Evolutionary conservation across 2,888 invertebrate genomes (phyloP).

Genomic region (Pheosia tremula): DNA sequence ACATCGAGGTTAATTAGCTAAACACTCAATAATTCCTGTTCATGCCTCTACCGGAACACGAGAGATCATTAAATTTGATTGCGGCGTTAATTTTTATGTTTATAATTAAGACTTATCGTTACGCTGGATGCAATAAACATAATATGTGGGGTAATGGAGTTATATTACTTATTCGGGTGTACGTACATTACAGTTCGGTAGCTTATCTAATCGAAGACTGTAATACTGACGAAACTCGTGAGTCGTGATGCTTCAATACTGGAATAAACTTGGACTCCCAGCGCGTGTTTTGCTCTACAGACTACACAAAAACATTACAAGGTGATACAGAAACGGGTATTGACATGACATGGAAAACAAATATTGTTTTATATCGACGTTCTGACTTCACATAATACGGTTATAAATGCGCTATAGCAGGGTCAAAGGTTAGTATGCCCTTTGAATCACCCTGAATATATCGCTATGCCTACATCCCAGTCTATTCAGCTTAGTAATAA

Average conservation of each 20-base stretch:
- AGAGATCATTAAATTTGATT: slow-evolving; percentile 26
- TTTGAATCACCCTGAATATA: no score
- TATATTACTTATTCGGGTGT: neutral
- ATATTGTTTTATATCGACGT: no score
- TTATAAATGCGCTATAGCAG: no score
- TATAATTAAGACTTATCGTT: slow-evolving; percentile 22
- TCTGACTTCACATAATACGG: no score
- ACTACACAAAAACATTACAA: no score
- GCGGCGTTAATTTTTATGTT: slow-evolving; percentile 23
- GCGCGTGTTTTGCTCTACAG: no score
- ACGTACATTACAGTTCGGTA: neutral
- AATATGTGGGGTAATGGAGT: neutral
- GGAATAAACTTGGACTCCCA: no score
- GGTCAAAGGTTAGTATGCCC: no score
- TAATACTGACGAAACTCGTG: no score
- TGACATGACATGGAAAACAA: no score
- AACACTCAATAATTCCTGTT: slow-evolving; percentile 6
- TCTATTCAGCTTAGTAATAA: neutral
- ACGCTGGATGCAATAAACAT: slow-evolving; percentile 12
- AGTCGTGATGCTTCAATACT: no score
- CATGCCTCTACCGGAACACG: slow-evolving; percentile 23
- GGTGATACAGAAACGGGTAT: no score
- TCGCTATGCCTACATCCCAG: neutral
- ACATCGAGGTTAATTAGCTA: slow-evolving; percentile 6
- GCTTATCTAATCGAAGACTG: neutral